Evolutionary conservation across 2,113 vertebrate genomes (phyloP).

Genomic region (Chaetops frenatus): DNA sequence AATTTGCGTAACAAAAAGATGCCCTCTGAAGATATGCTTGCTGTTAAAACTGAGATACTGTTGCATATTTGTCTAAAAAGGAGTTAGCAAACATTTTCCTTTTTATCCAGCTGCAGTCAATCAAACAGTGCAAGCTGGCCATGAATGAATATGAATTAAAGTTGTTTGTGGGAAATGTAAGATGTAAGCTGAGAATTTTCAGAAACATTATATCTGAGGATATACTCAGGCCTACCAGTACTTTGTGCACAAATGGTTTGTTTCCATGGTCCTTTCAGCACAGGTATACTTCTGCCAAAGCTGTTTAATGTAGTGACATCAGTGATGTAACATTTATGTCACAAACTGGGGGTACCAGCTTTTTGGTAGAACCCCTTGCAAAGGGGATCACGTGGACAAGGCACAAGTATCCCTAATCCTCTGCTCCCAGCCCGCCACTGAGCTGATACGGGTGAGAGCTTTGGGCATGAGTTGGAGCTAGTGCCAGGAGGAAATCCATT

Average conservation of each 20-base stretch:
- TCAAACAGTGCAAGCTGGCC: neutral
- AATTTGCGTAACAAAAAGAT: constrained; percentile 39
- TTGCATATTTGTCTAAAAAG: neutral
- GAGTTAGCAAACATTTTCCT: neutral
- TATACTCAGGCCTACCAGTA: neutral
- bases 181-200: neutral
- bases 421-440: neutral
- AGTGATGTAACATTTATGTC: neutral
- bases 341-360: neutral
- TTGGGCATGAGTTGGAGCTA: fast-evolving
- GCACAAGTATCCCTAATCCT: neutral
- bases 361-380: neutral
- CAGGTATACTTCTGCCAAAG: neutral
- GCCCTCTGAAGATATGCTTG: neutral
- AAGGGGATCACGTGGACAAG: fast-evolving
- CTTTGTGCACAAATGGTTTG: neutral
- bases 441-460: neutral
- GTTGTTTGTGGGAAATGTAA: neutral
- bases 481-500: neutral
- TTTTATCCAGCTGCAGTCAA: constrained; percentile 8
- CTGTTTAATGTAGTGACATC: neutral
- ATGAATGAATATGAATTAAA: neutral
- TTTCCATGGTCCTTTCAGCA: neutral
- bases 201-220: neutral
- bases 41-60: neutral